phyloP scores from a whole-genome alignment of 2,888 invertebrate genomes.

The Tipula vernalis region DNA sequence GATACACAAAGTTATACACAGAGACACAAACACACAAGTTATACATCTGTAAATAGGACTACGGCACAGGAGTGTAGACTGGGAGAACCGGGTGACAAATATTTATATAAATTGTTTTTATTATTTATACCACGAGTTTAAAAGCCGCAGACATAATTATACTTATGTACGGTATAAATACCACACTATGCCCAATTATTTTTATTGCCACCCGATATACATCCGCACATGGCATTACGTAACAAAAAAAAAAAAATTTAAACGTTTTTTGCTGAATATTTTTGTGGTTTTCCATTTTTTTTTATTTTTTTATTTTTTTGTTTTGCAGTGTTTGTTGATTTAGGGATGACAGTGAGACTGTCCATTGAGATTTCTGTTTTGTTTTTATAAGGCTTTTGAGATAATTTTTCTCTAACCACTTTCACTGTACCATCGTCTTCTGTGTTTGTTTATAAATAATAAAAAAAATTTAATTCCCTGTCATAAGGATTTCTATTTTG shows the following conservation, averaged over 20 bases:
- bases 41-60: not conserved
- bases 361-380: not conserved
- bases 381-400: not conserved
- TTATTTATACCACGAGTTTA: not conserved
- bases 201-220: not conserved
- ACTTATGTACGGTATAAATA: not conserved
- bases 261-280: not conserved
- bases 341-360: not conserved
- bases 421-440: not conserved
- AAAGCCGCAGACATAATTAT: not conserved
- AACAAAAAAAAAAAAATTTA: not conserved
- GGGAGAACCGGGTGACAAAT: not conserved
- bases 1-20: not conserved
- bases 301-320: not conserved
- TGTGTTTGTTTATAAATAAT: not conserved
- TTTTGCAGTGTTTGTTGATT: not conserved
- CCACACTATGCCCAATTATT: not conserved
- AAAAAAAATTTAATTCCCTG: not conserved
- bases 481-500: not conserved
- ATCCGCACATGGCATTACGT: not conserved
- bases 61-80: not conserved
- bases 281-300: not conserved
- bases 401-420: not conserved
- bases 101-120: not conserved
- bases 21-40: not conserved